phyloP scores from a whole-genome alignment of 92 coral and sea anemone genomes.

The Desmophyllum pertusum region DNA sequence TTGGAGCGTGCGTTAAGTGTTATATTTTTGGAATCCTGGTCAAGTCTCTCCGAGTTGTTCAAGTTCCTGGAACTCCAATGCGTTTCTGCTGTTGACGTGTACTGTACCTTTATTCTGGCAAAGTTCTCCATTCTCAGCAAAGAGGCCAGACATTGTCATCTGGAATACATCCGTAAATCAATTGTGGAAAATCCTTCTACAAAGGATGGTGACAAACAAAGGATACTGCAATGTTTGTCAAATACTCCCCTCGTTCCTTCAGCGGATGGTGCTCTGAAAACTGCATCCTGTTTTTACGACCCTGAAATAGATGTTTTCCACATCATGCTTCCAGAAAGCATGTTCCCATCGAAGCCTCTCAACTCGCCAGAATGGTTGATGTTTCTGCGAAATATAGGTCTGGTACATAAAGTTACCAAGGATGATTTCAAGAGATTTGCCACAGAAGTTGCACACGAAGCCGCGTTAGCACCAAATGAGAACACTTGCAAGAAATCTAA shows the following conservation, averaged over 20 bases:
- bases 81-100: slow-evolving; percentile 13
- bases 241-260: slow-evolving; percentile 36
- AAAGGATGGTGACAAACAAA: neutral
- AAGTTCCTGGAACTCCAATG: slow-evolving; percentile 15
- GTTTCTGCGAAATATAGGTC: too few species aligned
- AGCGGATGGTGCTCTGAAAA: slow-evolving; percentile 44
- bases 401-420: too few species aligned
- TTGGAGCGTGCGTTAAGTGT: neutral
- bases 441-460: too few species aligned
- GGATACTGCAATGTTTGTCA: slow-evolving; percentile 1
- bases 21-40: neutral
- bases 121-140: neutral
- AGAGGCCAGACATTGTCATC: neutral
- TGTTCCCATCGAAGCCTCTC: too few species aligned
- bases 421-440: too few species aligned
- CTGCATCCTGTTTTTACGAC: slow-evolving; percentile 36
- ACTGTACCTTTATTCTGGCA: slow-evolving; percentile 1
- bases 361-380: too few species aligned
- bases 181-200: neutral
- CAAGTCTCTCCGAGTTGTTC: slow-evolving; percentile 23
- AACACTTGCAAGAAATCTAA: too few species aligned
- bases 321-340: too few species aligned
- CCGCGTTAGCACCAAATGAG: too few species aligned
- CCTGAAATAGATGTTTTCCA: too few species aligned
- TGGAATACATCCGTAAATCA: neutral